A percentile compares a stretch with the other conserved stretches of the same genome.
These are phyloP conservation scores for Peromyscus californicus DNA, from an alignment of 2,113 vertebrate species.

Conservation along the genomic window DNA sequence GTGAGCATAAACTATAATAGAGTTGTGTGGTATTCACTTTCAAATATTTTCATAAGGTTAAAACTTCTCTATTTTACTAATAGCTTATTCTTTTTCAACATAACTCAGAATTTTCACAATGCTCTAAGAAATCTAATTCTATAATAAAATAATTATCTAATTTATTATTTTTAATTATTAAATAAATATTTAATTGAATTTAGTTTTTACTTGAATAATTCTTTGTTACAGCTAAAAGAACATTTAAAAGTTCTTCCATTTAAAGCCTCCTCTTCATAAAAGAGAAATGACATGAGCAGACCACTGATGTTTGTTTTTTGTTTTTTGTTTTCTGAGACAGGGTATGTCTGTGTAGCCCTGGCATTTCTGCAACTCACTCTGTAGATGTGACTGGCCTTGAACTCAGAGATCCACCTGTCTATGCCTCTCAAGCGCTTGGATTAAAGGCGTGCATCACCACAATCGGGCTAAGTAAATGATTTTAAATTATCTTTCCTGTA, in stretches of 20 bases:
- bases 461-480: not conserved
- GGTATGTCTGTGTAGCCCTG: not conserved
- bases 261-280: not conserved
- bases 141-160: conserved; percentile 43
- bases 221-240: conserved; percentile 4
- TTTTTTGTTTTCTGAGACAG: not conserved
- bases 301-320: not conserved
- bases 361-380: not conserved
- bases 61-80: not conserved
- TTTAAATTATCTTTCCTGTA: conserved; percentile 13
- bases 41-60: conserved; percentile 26
- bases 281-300: not conserved
- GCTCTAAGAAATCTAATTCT: not conserved
- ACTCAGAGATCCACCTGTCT: not conserved
- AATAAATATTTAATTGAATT: conserved; percentile 31
- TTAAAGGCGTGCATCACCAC: not conserved
- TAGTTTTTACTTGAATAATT: not conserved
- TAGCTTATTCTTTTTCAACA: not conserved
- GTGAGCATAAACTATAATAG: not conserved
- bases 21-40: not conserved
- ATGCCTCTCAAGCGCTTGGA: not conserved
- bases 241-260: not conserved
- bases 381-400: not conserved
- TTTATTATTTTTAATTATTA: not conserved
- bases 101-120: not conserved